Evolutionary conservation across 2,113 vertebrate species (phyloP).

Genomic region (Chaenogobius annularis): DNA sequence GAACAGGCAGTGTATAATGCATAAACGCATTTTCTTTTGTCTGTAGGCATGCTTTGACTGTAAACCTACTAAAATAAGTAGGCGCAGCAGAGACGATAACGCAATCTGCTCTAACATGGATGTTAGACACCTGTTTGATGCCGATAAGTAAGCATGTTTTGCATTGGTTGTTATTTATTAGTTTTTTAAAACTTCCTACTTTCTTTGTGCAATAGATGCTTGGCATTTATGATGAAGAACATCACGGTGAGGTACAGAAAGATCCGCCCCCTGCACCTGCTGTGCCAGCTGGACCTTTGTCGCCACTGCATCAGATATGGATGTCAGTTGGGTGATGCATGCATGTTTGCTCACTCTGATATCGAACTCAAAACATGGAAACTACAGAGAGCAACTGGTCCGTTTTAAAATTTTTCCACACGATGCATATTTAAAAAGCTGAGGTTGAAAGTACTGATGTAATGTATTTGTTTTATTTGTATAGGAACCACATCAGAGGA

Average conservation of each 20-base stretch:
- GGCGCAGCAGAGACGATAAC: slow-evolving; percentile 82
- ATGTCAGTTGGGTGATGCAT: slow-evolving; percentile 85
- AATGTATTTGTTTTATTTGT: neutral
- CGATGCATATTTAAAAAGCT: neutral
- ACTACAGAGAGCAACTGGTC: slow-evolving; percentile 87
- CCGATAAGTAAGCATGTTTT: slow-evolving; percentile 85
- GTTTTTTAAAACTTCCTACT: neutral
- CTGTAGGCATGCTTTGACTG: slow-evolving; percentile 89
- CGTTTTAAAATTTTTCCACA: neutral
- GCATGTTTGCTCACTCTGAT: slow-evolving; percentile 88
- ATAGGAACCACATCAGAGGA: slow-evolving; percentile 88
- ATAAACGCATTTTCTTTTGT: neutral
- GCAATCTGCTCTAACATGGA: slow-evolving; percentile 85
- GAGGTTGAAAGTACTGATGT: neutral
- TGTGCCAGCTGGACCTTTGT: slow-evolving; percentile 87
- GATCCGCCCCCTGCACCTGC: slow-evolving; percentile 85
- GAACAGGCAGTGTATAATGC: neutral
- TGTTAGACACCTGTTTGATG: slow-evolving; percentile 85
- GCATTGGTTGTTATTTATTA: neutral
- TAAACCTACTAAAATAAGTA: slow-evolving; percentile 92
- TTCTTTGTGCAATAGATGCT: slow-evolving; percentile 77
- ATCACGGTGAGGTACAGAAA: slow-evolving; percentile 86
- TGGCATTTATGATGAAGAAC: slow-evolving; percentile 87
- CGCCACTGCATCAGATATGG: slow-evolving; percentile 82
- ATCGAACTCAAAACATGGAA: slow-evolving; percentile 93